Conservation (phyloP, 2,797 vertebrate species). For the Lagodon rhomboides region DNA sequence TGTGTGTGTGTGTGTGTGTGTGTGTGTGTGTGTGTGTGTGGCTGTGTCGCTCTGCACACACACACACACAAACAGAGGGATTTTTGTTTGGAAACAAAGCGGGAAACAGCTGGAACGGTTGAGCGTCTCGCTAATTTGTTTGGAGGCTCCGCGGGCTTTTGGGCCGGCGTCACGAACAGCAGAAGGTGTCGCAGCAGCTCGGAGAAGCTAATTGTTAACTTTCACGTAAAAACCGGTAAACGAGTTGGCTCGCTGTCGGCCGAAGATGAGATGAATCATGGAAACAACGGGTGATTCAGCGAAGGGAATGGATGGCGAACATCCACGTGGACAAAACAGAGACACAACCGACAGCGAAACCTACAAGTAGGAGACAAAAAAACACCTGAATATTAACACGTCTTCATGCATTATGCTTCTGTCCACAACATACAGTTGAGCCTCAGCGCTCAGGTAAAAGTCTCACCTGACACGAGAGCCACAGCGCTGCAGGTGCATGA, state of each 20-base stretch:
- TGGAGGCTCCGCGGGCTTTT: slow-evolving; percentile 30
- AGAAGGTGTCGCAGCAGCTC: slow-evolving; percentile 41
- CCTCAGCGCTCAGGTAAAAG: not conserved
- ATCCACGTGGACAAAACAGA: no score
- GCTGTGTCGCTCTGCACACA: slow-evolving; percentile 1
- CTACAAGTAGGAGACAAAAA: no score
- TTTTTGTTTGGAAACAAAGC: slow-evolving; percentile 51
- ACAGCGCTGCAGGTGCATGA: not conserved
- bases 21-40: slow-evolving; percentile 6
- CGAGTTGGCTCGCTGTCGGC: slow-evolving; percentile 6
- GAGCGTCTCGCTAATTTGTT: slow-evolving; percentile 52
- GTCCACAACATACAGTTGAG: no score
- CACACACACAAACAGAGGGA: slow-evolving; percentile 17
- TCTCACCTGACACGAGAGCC: not conserved
- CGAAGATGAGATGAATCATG: not conserved
- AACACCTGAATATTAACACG: no score
- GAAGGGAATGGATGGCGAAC: not conserved
- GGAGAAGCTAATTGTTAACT: slow-evolving; percentile 26
- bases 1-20: slow-evolving; percentile 3
- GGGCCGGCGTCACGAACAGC: slow-evolving; percentile 40
- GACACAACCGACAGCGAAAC: no score
- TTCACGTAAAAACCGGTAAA: slow-evolving; percentile 27
- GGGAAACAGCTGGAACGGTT: slow-evolving; percentile 52
- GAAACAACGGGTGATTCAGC: not conserved
- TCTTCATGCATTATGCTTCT: no score